These are phyloP conservation scores for Gallinago stenura DNA, from an alignment of 2,797 vertebrate species.

Conservation along the genomic window DNA sequence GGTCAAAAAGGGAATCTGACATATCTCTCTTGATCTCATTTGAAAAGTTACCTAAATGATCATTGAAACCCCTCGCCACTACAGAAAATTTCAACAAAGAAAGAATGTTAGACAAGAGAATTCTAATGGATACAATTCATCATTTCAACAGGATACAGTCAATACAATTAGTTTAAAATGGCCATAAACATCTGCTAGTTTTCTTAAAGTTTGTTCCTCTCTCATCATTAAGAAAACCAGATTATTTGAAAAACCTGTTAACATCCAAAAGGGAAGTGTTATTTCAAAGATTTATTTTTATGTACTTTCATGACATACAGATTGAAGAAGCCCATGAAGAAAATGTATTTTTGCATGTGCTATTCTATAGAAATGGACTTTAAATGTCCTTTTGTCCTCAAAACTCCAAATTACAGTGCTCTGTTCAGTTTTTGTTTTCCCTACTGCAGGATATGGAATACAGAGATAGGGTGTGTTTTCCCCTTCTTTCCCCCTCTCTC, in stretches of 20 bases:
- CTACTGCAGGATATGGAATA: background rate
- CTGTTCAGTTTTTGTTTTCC: background rate
- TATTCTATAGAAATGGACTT: background rate
- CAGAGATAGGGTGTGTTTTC: background rate
- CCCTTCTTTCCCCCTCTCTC: background rate
- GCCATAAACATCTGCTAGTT: constrained; percentile 20
- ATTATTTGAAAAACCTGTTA: constrained; percentile 19
- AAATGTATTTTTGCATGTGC: background rate
- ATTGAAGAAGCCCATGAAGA: background rate
- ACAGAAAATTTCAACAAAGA: background rate
- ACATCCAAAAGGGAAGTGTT: background rate
- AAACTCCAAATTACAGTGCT: background rate
- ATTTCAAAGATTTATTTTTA: constrained; percentile 3
- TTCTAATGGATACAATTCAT: constrained; percentile 12
- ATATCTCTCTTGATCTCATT: background rate
- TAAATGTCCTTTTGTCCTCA: background rate
- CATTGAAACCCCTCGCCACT: background rate
- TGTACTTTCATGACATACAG: background rate
- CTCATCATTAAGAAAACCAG: constrained; percentile 42
- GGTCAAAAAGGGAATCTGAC: background rate
- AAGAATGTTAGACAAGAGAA: constrained; percentile 5
- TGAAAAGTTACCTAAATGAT: background rate
- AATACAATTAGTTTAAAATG: constrained; percentile 51
- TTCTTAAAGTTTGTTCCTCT: constrained; percentile 25
- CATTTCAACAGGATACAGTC: constrained; percentile 15